Percentiles rank a stretch among this genome's conserved stretches.
Evolutionary conservation across 2,113 vertebrate genomes (phyloP).

Genomic region (Cyprinodon variegatus): DNA sequence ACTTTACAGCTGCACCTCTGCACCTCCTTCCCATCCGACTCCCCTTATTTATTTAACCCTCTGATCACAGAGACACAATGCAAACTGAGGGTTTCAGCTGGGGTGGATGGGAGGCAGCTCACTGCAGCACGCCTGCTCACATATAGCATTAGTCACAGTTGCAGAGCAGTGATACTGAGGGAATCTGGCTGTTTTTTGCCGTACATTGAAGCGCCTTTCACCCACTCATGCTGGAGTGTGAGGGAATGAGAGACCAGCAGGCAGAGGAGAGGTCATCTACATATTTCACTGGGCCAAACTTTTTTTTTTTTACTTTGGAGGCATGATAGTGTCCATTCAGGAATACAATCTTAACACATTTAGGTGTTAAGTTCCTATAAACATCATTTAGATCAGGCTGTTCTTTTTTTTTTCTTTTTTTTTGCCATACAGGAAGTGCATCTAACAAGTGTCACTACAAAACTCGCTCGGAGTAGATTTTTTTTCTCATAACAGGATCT

Average conservation of each 20-base stretch:
- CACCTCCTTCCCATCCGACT: conserved; percentile 40
- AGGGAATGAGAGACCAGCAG: conserved; percentile 21
- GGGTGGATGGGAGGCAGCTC: conserved; percentile 57
- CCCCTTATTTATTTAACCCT: neutral
- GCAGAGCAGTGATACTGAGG: conserved; percentile 65
- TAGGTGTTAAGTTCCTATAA: neutral
- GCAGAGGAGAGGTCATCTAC: conserved; percentile 38
- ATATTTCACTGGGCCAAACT: conserved; percentile 57
- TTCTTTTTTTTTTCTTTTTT: neutral
- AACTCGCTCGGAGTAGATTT: neutral
- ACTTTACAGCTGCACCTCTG: conserved; percentile 49
- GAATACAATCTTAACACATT: neutral
- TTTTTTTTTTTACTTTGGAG: conserved; percentile 40
- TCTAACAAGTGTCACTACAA: conserved; percentile 2
- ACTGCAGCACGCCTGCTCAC: conserved; percentile 74
- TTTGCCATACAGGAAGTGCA: neutral
- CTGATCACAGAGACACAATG: conserved; percentile 16
- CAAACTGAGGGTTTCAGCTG: conserved; percentile 31
- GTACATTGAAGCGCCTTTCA: conserved; percentile 57
- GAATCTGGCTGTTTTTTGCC: conserved; percentile 53
- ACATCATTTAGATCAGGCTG: neutral
- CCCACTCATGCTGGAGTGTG: conserved; percentile 55
- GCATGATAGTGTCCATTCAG: conserved; percentile 17
- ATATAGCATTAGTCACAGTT: conserved; percentile 77
- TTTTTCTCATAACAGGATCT: neutral